These are phyloP conservation scores for Nymphalis urticae DNA, from an alignment of 2,888 invertebrate genomes.

Conservation along the genomic window DNA sequence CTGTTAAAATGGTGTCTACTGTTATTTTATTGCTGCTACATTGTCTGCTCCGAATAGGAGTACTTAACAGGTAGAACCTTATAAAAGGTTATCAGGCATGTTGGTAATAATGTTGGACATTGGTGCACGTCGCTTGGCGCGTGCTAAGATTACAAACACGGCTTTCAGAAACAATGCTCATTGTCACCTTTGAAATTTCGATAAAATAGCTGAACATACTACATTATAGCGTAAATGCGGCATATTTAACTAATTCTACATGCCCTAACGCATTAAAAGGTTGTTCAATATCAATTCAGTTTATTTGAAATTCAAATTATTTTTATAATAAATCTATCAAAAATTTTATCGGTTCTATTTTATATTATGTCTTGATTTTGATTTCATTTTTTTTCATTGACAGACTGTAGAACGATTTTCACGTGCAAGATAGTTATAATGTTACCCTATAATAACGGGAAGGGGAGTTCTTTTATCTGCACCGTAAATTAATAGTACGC, in stretches of 20 bases:
- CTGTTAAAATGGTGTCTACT: not conserved
- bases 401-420: not conserved
- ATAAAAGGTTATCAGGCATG: conserved; percentile 29
- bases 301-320: too few species aligned
- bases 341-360: too few species aligned
- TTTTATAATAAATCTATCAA: too few species aligned
- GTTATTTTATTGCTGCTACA: not conserved
- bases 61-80: not conserved
- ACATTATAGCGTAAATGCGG: not conserved
- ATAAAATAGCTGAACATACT: conserved; percentile 20
- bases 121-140: conserved; percentile 46
- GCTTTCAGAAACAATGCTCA: conserved; percentile 19
- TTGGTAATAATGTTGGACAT: conserved; percentile 51
- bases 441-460: not conserved
- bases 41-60: not conserved
- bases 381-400: too few species aligned
- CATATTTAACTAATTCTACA: not conserved
- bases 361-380: too few species aligned
- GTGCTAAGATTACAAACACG: conserved; percentile 45
- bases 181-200: conserved; percentile 18
- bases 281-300: not conserved
- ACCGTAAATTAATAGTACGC: conserved; percentile 2
- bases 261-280: not conserved
- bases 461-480: conserved; percentile 8
- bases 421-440: not conserved